phyloP scores from a whole-genome alignment of 2,888 invertebrate species.

The Sylvicola cinctus region DNA sequence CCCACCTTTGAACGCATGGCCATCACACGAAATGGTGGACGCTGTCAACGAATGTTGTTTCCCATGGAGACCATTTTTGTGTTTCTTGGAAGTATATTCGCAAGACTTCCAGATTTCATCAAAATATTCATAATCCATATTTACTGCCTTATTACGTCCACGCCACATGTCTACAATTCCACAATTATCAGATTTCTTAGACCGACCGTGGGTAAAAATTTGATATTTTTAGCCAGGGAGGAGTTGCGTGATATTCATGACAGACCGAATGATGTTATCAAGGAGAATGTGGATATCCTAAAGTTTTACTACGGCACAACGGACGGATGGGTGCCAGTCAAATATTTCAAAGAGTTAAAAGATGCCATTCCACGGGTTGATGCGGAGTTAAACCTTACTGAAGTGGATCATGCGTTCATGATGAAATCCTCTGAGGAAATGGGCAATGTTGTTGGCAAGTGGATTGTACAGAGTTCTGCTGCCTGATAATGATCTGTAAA shows the following conservation, averaged over 20 bases:
- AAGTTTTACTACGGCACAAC: slow-evolving; percentile 49
- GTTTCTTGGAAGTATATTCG: slow-evolving; percentile 28
- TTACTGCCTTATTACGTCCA: slow-evolving; percentile 25
- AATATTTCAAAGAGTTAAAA: slow-evolving; percentile 39
- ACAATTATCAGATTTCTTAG: slow-evolving; percentile 30
- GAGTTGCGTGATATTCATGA: slow-evolving; percentile 48
- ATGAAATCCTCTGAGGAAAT: slow-evolving; percentile 33
- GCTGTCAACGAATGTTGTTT: slow-evolving; percentile 29
- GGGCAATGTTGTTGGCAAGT: slow-evolving; percentile 16
- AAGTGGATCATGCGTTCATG: slow-evolving; percentile 54
- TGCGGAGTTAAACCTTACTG: slow-evolving; percentile 31
- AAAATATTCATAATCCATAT: slow-evolving; percentile 26
- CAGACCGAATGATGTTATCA: slow-evolving; percentile 36
- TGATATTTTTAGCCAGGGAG: slow-evolving; percentile 42
- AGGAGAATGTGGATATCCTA: slow-evolving; percentile 31
- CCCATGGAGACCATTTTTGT: neutral
- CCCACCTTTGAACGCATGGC: slow-evolving; percentile 65
- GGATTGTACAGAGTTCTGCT: no score
- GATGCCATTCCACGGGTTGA: slow-evolving; percentile 31
- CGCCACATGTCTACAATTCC: slow-evolving; percentile 22
- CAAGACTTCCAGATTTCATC: slow-evolving; percentile 27
- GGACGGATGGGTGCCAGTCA: slow-evolving; percentile 58
- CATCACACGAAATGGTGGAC: slow-evolving; percentile 43
- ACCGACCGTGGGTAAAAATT: slow-evolving; percentile 32
- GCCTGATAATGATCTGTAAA: no score